These are phyloP conservation scores for Varecia variegata DNA, from an alignment of 2,797 vertebrate genomes.

Conservation along the genomic window DNA sequence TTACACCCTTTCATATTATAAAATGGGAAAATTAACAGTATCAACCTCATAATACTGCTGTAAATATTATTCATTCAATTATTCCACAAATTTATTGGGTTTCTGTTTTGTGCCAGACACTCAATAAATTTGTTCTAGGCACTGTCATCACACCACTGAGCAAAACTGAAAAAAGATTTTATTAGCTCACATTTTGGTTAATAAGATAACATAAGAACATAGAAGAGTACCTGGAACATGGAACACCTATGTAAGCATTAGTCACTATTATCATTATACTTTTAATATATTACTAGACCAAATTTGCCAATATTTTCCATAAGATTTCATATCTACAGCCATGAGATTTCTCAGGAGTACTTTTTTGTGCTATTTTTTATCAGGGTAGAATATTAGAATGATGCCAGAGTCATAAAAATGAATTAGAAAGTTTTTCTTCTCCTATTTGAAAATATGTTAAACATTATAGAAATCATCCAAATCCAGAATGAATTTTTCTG, in stretches of 20 bases:
- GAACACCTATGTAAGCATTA: neutral
- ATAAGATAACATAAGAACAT: neutral
- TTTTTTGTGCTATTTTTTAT: neutral
- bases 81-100: neutral
- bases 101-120: neutral
- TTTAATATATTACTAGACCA: neutral
- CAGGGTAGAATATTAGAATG: neutral
- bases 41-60: neutral
- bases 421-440: neutral
- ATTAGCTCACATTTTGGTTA: neutral
- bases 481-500: neutral
- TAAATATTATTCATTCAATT: neutral
- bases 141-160: neutral
- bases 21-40: neutral
- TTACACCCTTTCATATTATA: neutral
- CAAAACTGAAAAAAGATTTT: neutral
- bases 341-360: neutral
- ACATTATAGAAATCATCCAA: neutral
- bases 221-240: neutral
- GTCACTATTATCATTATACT: no score
- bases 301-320: neutral
- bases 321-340: neutral
- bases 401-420: neutral
- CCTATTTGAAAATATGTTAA: neutral
- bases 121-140: neutral